phyloP scores from a whole-genome alignment of 2,113 vertebrate genomes.

The Percina caprodes region DNA sequence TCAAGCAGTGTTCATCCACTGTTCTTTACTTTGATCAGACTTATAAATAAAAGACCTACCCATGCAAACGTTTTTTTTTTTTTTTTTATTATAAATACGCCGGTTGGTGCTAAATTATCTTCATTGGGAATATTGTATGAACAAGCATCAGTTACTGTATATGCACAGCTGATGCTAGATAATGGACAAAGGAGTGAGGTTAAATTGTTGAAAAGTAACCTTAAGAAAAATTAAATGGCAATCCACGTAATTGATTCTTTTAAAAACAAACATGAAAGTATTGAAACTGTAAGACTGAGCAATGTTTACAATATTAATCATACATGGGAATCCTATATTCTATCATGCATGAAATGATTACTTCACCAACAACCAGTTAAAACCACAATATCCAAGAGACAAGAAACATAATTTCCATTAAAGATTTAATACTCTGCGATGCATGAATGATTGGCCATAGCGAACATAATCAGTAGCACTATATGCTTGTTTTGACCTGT shows the following conservation, averaged over 20 bases:
- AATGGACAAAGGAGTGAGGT: not conserved
- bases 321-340: not conserved
- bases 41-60: not conserved
- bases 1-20: too few relatives aligned
- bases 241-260: not conserved
- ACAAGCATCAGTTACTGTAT: not conserved
- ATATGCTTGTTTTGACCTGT: not conserved
- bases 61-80: not conserved
- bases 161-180: not conserved
- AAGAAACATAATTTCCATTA: not conserved
- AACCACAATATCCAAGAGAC: not conserved
- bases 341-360: not conserved
- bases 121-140: not conserved
- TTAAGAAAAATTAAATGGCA: not conserved
- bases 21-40: not conserved
- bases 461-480: not conserved
- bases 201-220: not conserved
- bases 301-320: not conserved
- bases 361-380: not conserved
- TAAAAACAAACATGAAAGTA: not conserved
- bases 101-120: not conserved
- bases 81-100: not conserved
- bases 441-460: not conserved
- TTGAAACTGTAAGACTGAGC: not conserved
- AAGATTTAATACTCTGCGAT: not conserved